phyloP scores from a whole-genome alignment of 2,113 vertebrate genomes.

The Oncorhynchus nerka region DNA sequence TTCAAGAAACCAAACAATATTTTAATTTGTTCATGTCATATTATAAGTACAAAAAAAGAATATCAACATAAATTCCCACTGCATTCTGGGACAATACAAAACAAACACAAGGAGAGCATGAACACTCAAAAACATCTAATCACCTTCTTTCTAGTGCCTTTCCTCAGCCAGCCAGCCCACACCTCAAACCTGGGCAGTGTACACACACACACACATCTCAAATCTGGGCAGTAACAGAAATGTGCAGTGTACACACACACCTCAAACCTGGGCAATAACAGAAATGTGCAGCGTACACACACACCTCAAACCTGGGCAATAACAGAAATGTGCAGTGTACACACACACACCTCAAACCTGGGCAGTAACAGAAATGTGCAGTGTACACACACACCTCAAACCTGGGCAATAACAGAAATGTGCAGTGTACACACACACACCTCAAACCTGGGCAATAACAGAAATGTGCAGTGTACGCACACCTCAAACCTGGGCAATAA shows the following conservation, averaged over 20 bases:
- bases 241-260: no score
- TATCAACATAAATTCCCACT: constrained; percentile 13
- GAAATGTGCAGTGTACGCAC: no score
- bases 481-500: no score
- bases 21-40: constrained; percentile 49
- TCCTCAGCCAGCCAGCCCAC: neutral
- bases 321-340: no score
- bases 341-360: neutral
- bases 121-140: neutral
- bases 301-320: neutral
- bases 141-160: neutral
- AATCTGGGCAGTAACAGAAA: no score
- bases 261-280: no score
- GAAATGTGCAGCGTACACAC: no score
- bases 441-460: no score
- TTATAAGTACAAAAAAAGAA: constrained; percentile 30
- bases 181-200: no score
- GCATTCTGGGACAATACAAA: constrained; percentile 39
- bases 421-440: neutral
- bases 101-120: constrained; percentile 22
- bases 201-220: no score
- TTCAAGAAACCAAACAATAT: constrained; percentile 38
- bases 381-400: neutral
- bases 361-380: no score
- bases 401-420: constrained; percentile 6